Evolutionary conservation across 2,113 vertebrate genomes (phyloP), one percentile per base, ranked within the genome.

Genomic region (Calidris pygmaea): DNA sequence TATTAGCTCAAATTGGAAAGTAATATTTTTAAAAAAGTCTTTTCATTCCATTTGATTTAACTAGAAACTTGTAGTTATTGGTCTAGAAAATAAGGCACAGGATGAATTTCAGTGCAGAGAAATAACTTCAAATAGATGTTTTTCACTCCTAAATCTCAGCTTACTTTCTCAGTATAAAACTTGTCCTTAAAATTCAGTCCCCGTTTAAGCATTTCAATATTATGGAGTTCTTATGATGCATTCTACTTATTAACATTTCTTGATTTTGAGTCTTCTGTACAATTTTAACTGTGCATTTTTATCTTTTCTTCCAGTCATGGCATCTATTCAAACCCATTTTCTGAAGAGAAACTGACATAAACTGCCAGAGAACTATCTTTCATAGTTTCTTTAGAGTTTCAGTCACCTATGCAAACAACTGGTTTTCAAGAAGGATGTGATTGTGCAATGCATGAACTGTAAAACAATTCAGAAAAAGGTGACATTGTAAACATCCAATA

Each of bases 401-500:
- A 65, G 22, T 37, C 12, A 5, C 76, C 63, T 94, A 77, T 87
- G 73, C 73, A 83, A 72, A 73, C 58, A 87, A 87, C 15, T 7
- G 34, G 14, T 78, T 97, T 95, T 90, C 30, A 85, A 82, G 43
- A 93, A 92, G 87, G 70, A 63, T 80, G 67, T 87, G 75, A 63
- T 84, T 65, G 72, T 55, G 29, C 39, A 72, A 60, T 19, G 72
- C 16, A 78, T 45, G 26, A 78, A 62, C 52, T 63, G 45, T 95
- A 91, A 85, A 96, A 82, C n/a, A 77, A 85, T 78, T 88, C 81
- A 88, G 80, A 95, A 97, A 96, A 97, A 47, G 29, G 19, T 75
- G 82, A 59, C 14, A 68, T 62, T 21, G 7, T 71, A 91, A 89
- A 78, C 91, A 60, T 85, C 11, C 75, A 74, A 12, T 16, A 63